Conservation (phyloP, 2,888 invertebrate species). For the Ischnura elegans region DNA sequence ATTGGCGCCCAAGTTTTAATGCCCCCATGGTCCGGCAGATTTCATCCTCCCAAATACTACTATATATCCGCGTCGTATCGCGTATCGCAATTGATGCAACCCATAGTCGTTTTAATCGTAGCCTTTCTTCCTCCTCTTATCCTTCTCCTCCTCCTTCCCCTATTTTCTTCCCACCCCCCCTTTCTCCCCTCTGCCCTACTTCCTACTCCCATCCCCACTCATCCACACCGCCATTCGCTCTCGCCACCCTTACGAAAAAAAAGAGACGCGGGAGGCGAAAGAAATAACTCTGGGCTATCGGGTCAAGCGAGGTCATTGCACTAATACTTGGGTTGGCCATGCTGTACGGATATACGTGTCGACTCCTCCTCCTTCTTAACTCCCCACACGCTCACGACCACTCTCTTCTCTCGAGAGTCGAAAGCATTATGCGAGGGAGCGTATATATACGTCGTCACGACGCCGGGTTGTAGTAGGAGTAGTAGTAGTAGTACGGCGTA, state of each 20-base stretch:
- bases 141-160: neutral
- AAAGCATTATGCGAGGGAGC: neutral
- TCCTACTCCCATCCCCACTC: neutral
- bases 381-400: neutral
- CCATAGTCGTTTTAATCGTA: neutral
- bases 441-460: neutral
- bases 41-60: too few species aligned
- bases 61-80: too few species aligned
- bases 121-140: neutral
- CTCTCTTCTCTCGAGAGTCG: neutral
- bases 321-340: conserved; percentile 54
- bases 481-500: neutral
- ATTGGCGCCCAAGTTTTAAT: too few species aligned
- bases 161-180: neutral
- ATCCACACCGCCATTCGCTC: neutral
- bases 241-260: conserved; percentile 38
- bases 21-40: neutral
- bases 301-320: conserved; percentile 65
- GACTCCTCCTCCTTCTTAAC: neutral
- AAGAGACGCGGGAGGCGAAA: neutral
- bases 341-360: conserved; percentile 7
- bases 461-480: neutral
- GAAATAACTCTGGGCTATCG: conserved; percentile 51
- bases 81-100: too few species aligned
- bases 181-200: neutral